Evolutionary conservation across 2,797 vertebrate species (phyloP).

Genomic region (Neosilurus hyrtlii): DNA sequence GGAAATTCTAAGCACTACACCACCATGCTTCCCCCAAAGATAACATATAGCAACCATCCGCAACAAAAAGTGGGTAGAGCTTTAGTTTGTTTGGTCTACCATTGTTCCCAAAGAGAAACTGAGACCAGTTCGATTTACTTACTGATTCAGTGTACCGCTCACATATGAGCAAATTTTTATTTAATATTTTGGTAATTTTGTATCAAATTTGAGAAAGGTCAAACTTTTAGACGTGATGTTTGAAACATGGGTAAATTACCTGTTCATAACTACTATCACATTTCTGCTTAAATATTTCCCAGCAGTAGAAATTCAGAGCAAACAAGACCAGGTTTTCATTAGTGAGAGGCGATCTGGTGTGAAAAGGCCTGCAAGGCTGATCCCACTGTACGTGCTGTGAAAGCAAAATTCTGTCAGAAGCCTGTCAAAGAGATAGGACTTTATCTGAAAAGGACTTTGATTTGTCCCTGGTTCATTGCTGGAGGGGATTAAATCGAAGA

Average conservation of each 20-base stretch:
- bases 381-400: slow-evolving; percentile 21
- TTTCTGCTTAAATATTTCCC: not conserved
- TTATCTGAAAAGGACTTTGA: slow-evolving; percentile 13
- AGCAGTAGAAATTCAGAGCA: slow-evolving; percentile 4
- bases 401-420: slow-evolving; percentile 20
- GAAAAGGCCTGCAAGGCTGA: slow-evolving; percentile 1
- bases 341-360: slow-evolving; percentile 10
- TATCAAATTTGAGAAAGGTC: not conserved
- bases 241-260: not conserved
- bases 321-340: slow-evolving; percentile 20
- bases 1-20: no score
- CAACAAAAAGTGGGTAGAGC: not conserved
- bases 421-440: not conserved
- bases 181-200: not conserved
- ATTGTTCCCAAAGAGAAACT: not conserved
- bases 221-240: not conserved
- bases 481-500: slow-evolving; percentile 29
- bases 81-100: not conserved
- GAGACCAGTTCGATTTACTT: not conserved
- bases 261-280: not conserved
- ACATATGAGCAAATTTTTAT: not conserved
- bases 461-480: slow-evolving; percentile 22
- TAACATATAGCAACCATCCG: not conserved
- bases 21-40: not conserved
- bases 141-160: not conserved